Base-by-base conservation (phyloP, 2,113 vertebrate genomes). In the Apistogramma diplotaenia region DNA sequence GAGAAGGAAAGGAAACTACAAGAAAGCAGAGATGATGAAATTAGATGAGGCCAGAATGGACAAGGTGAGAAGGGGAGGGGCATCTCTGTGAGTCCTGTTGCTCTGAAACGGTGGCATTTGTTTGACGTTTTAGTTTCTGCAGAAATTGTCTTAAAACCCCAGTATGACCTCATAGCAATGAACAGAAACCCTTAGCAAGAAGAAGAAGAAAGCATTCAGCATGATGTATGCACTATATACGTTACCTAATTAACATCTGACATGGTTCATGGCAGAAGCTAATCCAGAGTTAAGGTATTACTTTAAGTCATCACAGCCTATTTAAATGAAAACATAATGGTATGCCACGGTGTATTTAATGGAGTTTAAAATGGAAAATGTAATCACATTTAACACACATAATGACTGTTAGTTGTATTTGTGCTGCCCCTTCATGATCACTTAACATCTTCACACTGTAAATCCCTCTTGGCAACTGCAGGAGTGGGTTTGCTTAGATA, bases 321-420 rank as follows among this genome's bases (percentile, higher is more conserved):
- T 12, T 35, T 61, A 54, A 82, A 81, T 82, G 25, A 37, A 89
- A 86, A 54, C 46, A 58, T 77, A 72, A 83, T 75, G 56, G 58
- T 76, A 85, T 78, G 78, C 55, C 57, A 73, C 40, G 29, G 18
- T 79, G 55, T 72, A 74, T 80, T 82, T 85, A 87, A 83, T 82
- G 62, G 21, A 76, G 55, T 87, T 89, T 85, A 35, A 87, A 90
- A 85, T 79, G 76, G 27, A 56, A 77, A 89, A 77, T 77, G 76
- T 55, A 73, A 82, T 89, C 56, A 73, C 60, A 80, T 83, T 73
- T 74, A 61, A 72, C 56, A 55, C 21, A 65, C 67, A 53, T 75
- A 53, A 62, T 72, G 46, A 31, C 71, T 46, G 65, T 35, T 56
- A 56, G 43, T 74, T 72, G 51, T 76, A 70, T 86, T 72, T 73